Percentiles rank a stretch among this genome's conserved stretches.
Evolutionary conservation across 2,113 vertebrate genomes (phyloP).

Genomic region (Paraplagusia blochii): DNA sequence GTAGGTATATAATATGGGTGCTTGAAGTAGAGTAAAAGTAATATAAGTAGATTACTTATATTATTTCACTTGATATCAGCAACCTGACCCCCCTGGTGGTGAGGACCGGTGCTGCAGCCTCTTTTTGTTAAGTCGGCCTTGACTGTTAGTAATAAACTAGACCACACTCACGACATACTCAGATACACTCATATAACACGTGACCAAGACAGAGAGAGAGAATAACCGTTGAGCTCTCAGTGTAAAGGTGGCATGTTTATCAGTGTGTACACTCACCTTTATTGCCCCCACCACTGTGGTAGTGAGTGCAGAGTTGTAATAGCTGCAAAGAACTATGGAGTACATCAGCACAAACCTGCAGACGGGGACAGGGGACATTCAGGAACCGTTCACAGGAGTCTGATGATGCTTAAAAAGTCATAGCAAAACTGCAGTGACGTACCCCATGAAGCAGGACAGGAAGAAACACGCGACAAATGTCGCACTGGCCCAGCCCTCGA

Average conservation of each 20-base stretch:
- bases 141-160: too few relatives aligned
- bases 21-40: too few relatives aligned
- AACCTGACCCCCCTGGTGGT: too few relatives aligned
- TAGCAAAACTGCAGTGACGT: slow-evolving; percentile 50
- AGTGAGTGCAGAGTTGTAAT: slow-evolving; percentile 90
- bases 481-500: slow-evolving; percentile 81
- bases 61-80: too few relatives aligned
- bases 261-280: slow-evolving; percentile 76
- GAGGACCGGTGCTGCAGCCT: too few relatives aligned
- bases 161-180: too few relatives aligned
- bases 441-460: slow-evolving; percentile 91
- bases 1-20: too few relatives aligned
- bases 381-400: neutral
- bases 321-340: slow-evolving; percentile 87
- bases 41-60: too few relatives aligned
- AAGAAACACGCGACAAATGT: slow-evolving; percentile 84
- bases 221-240: neutral
- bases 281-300: slow-evolving; percentile 87
- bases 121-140: too few relatives aligned
- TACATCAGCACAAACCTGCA: slow-evolving; percentile 90
- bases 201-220: too few relatives aligned
- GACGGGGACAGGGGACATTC: neutral
- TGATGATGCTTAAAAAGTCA: neutral
- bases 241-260: neutral
- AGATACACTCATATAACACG: too few relatives aligned